Evolutionary conservation across 2,797 vertebrate species (phyloP).

Genomic region (Sebastes itinus): DNA sequence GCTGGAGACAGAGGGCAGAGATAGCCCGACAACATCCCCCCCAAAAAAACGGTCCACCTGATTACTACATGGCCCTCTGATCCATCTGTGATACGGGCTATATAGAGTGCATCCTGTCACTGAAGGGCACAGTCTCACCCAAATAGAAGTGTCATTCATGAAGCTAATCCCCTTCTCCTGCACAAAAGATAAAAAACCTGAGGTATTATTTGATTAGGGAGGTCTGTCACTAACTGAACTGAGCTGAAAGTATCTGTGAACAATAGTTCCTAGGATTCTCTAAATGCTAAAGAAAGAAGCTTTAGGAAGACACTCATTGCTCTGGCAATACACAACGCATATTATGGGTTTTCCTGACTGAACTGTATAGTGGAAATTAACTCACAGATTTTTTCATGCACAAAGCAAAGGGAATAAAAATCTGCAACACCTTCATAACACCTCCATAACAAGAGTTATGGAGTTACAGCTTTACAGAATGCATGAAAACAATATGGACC

Average conservation of each 20-base stretch:
- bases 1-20: conserved; percentile 28
- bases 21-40: not conserved
- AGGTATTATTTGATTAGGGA: not conserved
- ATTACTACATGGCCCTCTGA: not conserved
- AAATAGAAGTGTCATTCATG: not conserved
- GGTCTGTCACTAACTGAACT: not conserved
- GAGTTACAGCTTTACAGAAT: not conserved
- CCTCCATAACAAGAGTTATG: not conserved
- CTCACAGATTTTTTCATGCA: not conserved
- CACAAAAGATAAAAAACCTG: not conserved
- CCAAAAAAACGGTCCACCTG: not conserved
- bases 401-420: not conserved
- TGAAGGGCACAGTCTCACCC: not conserved
- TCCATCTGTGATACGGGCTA: not conserved
- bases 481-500: not conserved
- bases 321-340: too few species aligned
- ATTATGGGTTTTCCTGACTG: not conserved
- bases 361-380: not conserved
- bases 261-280: not conserved
- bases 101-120: not conserved
- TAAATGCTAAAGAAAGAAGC: not conserved
- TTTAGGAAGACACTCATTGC: not conserved
- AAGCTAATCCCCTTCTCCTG: not conserved
- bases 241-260: not conserved
- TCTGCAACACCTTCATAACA: too few species aligned